Conservation (phyloP, 2,888 invertebrate genomes). For the Bimastos eiseni region DNA sequence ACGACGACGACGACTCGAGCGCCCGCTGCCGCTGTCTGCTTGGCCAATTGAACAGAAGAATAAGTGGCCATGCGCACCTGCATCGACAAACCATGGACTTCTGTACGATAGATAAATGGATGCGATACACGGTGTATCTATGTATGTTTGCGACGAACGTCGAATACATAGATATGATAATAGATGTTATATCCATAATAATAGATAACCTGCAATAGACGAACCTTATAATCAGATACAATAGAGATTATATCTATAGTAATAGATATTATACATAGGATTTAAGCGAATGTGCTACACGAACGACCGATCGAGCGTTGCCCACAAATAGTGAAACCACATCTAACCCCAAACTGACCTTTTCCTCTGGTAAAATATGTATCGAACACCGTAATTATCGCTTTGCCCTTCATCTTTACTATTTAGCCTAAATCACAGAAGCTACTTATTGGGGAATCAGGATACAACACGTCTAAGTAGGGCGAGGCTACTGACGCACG, state of each 20-base stretch:
- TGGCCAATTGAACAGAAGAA: neutral
- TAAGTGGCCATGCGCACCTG: neutral
- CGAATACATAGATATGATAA: neutral
- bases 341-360: neutral
- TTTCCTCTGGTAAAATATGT: neutral
- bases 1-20: neutral
- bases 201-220: too few species aligned
- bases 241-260: too few species aligned
- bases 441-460: too few species aligned
- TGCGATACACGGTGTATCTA: neutral
- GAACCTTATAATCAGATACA: too few species aligned
- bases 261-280: too few species aligned
- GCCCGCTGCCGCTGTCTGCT: neutral
- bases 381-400: too few species aligned
- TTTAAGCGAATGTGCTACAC: neutral
- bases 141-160: neutral
- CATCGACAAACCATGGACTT: neutral
- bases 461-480: too few species aligned
- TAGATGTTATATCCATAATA: too few species aligned
- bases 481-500: too few species aligned
- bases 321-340: neutral
- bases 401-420: too few species aligned
- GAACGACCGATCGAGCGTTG: neutral
- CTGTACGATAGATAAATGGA: neutral
- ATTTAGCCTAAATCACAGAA: too few species aligned